Evolutionary conservation across 1,140 invertebrate species (phyloP), one percentile per base, ranked within the genome.

Genomic region (Calephelis virginiensis): DNA sequence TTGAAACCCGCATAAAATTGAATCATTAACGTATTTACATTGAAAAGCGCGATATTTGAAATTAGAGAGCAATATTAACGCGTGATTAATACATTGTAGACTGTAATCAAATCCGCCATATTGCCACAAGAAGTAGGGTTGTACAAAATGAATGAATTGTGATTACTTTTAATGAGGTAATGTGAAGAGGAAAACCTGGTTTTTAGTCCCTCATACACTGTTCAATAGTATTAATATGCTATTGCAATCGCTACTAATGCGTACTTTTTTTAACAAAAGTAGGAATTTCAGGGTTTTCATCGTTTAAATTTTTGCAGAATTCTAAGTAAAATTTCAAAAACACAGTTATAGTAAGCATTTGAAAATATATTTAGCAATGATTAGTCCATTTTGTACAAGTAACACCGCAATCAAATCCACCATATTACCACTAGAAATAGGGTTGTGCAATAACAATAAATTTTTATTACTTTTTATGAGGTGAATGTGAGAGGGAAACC

Each of bases 61-160:
- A 71, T 69, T 74, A 66, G 66, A 63, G 56, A 61, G 48, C 68
- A 66, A 70, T 70, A 46, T 68, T 61, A 67, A 69, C 65, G 60
- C 56, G 64, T 67, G 64, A 70, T 75, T 72, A 73, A 75, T 72
- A 66, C 68, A 64, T 72, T 67, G 59, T 65, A 66, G 66, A 69
- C 68, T 67, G 69, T 64, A 73, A 73, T 75, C 68, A 68, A 59
- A 69, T 72, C 67, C 40, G 17, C 66, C 45, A 53, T 40, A 63
- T 8, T 64, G 45, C 53, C n/a, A 37, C 28, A 64, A 64, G 53
- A 56, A 14, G 12, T 45, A 53, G 63, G 63, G 37, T 56, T 50
- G 49, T 17, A 28, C 53, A 37, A 47, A 49, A 63, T 28, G 11
- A 59, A 59, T 59, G 38, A 28, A 59, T 59, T 59, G 38, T 59